Evolutionary conservation across 2,113 vertebrate genomes (phyloP), one percentile per base, ranked within the genome.

Genomic region (Corythornis cristatus): DNA sequence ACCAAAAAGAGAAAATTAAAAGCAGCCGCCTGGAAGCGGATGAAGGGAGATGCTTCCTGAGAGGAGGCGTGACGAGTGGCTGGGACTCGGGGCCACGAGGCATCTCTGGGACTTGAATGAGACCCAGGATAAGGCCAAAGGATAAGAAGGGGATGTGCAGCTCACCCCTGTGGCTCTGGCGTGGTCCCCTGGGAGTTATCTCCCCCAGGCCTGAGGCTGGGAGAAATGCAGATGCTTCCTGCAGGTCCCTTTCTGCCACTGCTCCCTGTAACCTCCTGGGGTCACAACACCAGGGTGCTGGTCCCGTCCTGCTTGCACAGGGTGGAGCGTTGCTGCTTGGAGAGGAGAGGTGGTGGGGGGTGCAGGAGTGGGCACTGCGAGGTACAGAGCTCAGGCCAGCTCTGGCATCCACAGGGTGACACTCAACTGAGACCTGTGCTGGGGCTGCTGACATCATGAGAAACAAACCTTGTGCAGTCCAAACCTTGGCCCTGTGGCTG

Each of bases 151-250:
- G 48, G 53, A 26, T 35, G 5, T 40, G 43, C 12, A 29, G 37
- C 1, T 2, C 51, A 79, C 17, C 42, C 4, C 0, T 2, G 11
- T 21, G 26, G 10, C n/a, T 87, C 57, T 48, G 28, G 61, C 1
- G 2, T 8, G 11, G 28, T 45, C 6, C 4, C 33, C 43, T 54
- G 43, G 51, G 35, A 87, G 79, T 75, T 62, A 58, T 31, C 31
- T 45, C 28, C 94, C 93, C 86, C 66, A 53, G 86, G 71, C 46
- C 96, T 26, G 71, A 45, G 84, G 83, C 96, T 94, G 88, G 95
- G 96, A 97, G 97, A 97, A 97, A 97, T 93, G 92, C 76, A 96
- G 96, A 96, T 94, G 96, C 94, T 98, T 98, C 97, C 97, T 95
- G 86, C 93, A 91, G 97, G 93, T 96, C 93, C 91, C 43, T 42